These are phyloP conservation scores for Heterocephalus glaber DNA, from an alignment of 2,113 vertebrate genomes.

Conservation along the genomic window DNA sequence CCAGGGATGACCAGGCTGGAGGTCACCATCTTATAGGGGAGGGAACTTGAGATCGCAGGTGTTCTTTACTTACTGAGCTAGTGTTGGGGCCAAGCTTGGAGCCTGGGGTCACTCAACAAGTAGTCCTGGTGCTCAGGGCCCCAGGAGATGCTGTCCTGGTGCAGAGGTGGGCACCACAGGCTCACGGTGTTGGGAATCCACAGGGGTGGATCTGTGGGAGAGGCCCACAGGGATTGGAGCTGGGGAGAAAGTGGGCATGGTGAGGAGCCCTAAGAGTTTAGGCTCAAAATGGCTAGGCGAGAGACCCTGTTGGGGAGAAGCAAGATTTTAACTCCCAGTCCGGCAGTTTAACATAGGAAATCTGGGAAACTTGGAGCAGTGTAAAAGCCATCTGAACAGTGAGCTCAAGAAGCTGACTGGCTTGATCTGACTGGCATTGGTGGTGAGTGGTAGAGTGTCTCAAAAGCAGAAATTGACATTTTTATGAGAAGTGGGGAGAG, in stretches of 20 bases:
- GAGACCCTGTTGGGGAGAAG: not conserved
- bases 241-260: rapidly evolving
- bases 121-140: not conserved
- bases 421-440: not conserved
- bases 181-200: not conserved
- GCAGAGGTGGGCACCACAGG: rapidly evolving
- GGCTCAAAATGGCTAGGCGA: not conserved
- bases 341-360: not conserved
- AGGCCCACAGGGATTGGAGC: not conserved
- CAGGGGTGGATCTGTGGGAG: not conserved
- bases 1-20: not conserved
- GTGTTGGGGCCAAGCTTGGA: not conserved
- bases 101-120: not conserved
- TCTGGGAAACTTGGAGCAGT: not conserved
- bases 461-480: not conserved
- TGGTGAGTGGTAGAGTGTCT: not conserved
- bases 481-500: not conserved
- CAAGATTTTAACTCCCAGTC: not conserved
- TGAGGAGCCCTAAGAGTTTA: not conserved
- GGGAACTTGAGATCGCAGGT: not conserved
- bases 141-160: rapidly evolving
- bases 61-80: not conserved
- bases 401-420: not conserved
- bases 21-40: not conserved
- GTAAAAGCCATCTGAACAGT: not conserved